phyloP scores from a whole-genome alignment of 2,797 vertebrate genomes.

The Molossus alvarezi region DNA sequence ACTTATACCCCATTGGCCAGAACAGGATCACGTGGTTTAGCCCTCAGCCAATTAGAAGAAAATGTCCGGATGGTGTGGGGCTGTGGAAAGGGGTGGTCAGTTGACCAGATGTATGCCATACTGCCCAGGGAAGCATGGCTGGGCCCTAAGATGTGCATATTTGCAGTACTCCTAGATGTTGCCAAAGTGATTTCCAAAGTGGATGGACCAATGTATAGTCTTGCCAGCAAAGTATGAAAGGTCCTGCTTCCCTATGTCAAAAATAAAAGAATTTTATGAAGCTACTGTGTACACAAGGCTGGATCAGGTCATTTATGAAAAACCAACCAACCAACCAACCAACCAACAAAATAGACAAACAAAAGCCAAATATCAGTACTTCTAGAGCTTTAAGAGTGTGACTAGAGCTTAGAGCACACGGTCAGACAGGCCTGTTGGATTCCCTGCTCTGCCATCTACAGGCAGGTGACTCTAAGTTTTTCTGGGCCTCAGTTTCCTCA shows the following conservation, averaged over 20 bases:
- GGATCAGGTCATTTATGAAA: constrained; percentile 8
- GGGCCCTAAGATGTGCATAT: neutral
- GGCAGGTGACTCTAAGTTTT: neutral
- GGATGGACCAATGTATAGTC: neutral
- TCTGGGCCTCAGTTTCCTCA: neutral
- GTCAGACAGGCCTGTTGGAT: neutral
- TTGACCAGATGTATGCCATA: neutral
- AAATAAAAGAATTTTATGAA: constrained; percentile 28
- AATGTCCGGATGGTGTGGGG: neutral
- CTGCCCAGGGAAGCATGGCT: neutral
- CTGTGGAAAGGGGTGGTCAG: neutral
- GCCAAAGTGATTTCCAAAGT: neutral
- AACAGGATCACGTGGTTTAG: neutral
- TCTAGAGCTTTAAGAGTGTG: neutral
- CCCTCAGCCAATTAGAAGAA: neutral
- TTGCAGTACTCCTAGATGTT: neutral
- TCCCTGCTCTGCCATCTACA: neutral
- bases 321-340: neutral
- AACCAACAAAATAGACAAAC: neutral
- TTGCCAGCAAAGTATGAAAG: neutral
- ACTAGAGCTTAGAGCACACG: neutral
- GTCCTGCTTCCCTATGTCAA: neutral
- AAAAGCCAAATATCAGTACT: neutral
- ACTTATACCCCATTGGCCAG: neutral
- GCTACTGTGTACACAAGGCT: neutral